Percentiles rank a stretch among this genome's conserved stretches.
Evolutionary conservation across 1,140 invertebrate species (phyloP).

Genomic region (Arctopsyche grandis): DNA sequence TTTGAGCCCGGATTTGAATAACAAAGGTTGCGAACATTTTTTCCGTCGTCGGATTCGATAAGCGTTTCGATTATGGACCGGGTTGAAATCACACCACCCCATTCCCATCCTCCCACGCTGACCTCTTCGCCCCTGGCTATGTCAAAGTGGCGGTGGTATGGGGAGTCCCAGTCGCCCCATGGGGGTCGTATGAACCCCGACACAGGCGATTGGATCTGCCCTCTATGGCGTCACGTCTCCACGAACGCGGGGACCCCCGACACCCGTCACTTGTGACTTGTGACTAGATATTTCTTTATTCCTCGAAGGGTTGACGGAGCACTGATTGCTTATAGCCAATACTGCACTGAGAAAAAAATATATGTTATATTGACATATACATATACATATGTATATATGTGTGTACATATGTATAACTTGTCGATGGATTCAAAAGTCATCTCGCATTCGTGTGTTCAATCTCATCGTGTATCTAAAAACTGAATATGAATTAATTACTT

Average conservation of each 20-base stretch:
- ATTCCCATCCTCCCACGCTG: not conserved
- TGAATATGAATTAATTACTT: too few relatives aligned
- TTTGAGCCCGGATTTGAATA: too few relatives aligned
- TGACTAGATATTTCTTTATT: slow-evolving; percentile 46
- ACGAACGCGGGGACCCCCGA: slow-evolving; percentile 36
- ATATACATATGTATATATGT: too few relatives aligned
- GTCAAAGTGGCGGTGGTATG: too few relatives aligned
- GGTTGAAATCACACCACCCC: not conserved
- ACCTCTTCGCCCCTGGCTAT: not conserved
- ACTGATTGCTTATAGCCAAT: slow-evolving; percentile 27
- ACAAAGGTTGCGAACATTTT: not conserved
- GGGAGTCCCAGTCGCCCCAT: slow-evolving; percentile 11
- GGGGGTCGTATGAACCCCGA: slow-evolving; percentile 43
- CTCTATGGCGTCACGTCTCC: slow-evolving; percentile 13
- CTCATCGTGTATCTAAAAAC: too few relatives aligned
- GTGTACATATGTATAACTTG: too few relatives aligned
- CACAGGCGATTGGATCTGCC: slow-evolving; percentile 45
- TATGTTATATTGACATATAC: not conserved
- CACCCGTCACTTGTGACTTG: slow-evolving; percentile 30
- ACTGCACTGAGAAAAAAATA: not conserved
- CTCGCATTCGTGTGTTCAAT: too few relatives aligned
- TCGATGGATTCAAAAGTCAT: too few relatives aligned
- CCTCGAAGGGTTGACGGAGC: slow-evolving; percentile 42
- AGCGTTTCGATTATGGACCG: slow-evolving; percentile 1
- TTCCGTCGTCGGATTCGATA: not conserved